A percentile compares a stretch with the other conserved stretches of the same genome.
Evolutionary conservation across 2,797 vertebrate species (phyloP).

Genomic region (Brachyrhaphis roseni): DNA sequence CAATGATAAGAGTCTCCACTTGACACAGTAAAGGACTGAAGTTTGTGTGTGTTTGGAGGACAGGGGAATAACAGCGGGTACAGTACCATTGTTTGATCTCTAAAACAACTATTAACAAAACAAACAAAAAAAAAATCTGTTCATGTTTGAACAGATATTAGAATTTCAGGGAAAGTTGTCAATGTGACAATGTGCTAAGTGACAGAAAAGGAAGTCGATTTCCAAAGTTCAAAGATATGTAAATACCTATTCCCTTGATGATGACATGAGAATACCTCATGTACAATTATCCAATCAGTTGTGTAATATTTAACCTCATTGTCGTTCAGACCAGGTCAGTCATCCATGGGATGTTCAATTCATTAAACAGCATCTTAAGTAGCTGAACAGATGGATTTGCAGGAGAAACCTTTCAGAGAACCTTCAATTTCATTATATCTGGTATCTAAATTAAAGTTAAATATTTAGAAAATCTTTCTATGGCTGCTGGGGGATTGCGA

Average conservation of each 20-base stretch:
- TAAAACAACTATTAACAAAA: conserved; percentile 12
- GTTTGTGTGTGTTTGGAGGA: background rate
- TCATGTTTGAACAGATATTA: conserved; percentile 4
- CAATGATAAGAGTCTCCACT: conserved; percentile 76
- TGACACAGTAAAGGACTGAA: conserved; percentile 60
- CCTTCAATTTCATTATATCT: conserved; percentile 59
- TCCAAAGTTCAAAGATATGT: conserved; percentile 52
- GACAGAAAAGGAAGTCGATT: conserved; percentile 27
- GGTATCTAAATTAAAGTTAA: conserved; percentile 76
- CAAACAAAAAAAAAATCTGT: background rate
- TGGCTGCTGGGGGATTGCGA: conserved; percentile 39
- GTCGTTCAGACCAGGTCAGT: conserved; percentile 54
- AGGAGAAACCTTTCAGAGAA: conserved; percentile 63
- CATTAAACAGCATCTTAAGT: conserved; percentile 63
- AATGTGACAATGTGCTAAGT: conserved; percentile 8
- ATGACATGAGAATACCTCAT: conserved; percentile 56
- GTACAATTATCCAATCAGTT: conserved; percentile 52
- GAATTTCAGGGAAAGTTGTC: conserved; percentile 12
- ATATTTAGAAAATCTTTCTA: conserved; percentile 71
- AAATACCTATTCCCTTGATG: conserved; percentile 52
- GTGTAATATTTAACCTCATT: conserved; percentile 64
- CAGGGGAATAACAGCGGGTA: conserved; percentile 6
- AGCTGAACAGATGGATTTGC: conserved; percentile 59
- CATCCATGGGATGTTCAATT: conserved; percentile 55
- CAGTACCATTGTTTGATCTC: conserved; percentile 3